Base-by-base conservation (phyloP, 1,140 invertebrate species). In the Calephelis virginiensis region DNA sequence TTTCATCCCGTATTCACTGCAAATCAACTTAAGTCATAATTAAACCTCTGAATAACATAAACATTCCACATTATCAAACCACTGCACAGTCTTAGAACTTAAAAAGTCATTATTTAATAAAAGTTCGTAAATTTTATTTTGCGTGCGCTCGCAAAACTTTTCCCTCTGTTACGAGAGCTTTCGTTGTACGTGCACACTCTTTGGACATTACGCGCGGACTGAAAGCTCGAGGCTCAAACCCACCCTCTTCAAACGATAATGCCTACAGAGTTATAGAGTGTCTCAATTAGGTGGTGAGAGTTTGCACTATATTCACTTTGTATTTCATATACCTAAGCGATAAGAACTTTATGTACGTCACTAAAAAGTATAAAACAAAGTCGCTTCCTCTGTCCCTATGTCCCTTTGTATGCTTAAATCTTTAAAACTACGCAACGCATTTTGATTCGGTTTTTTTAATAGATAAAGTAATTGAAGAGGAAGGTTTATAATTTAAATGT, bases 1-100 rank as follows among this genome's bases (percentile, higher is more conserved):
- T 81, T 74, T 83, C 81, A 83, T 83, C 70, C 68, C 69, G 75
- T 71, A 72, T 66, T 76, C 78, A 80, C 71, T 75, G 63, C 69
- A 73, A 64, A 40, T 64, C 71, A 56, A 56, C 50, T 56, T 49
- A 68, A 74, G 65, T 68, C 70, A 76, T 73, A 61, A 69, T 74
- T 56, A 61, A 60, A 65, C 63, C 47, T 65, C 53, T 69, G 69
- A 68, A 14, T 28, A 28, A 28, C 28, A 14, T 63, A 67, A 64
- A 14, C 50, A 46, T 62, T 37, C 64, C 66, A 61, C 63, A 67
- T 63, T 64, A 48, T 40, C 11, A 10, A n/a, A 6, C 11, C 17
- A 56, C 53, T 37, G 6, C 53, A 56, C 53, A 12, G 28, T 56
- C 53, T 56, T 12, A 37, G 5, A 59, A 7, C 10, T 38, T 59